Percentiles rank a stretch among this genome's conserved stretches.
Evolutionary conservation across 53 echinoderm and acorn worm genomes (phyloP).

Genomic region (Astropecten irregularis): DNA sequence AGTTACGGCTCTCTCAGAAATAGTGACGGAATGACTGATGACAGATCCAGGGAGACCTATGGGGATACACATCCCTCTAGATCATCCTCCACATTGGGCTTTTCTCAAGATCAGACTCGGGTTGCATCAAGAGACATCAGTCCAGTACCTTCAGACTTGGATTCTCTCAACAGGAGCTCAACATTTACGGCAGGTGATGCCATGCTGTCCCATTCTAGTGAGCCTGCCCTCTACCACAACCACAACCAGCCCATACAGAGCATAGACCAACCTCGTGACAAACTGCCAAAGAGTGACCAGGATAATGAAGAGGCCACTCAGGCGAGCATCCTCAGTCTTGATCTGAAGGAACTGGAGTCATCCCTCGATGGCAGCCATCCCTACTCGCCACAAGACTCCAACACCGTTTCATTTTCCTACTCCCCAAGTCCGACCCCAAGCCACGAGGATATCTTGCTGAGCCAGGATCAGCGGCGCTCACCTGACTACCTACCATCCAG

Average conservation of each 20-base stretch:
- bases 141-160: neutral
- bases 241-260: neutral
- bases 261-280: no score
- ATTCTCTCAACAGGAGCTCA: no score
- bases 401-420: conserved; percentile 46
- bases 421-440: conserved; percentile 35
- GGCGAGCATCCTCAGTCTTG: neutral
- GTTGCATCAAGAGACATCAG: neutral
- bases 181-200: neutral
- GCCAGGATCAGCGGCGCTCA: neutral
- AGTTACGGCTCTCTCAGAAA: neutral
- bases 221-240: neutral
- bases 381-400: conserved; percentile 25
- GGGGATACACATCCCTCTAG: neutral
- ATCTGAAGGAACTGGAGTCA: neutral
- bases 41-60: no score
- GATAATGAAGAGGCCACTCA: neutral
- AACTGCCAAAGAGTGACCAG: neutral
- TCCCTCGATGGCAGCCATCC: neutral
- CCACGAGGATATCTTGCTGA: conserved; percentile 10
- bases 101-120: neutral
- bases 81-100: neutral
- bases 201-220: no score
- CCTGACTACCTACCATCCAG: neutral
- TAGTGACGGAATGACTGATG: neutral